A percentile compares a stretch with the other conserved stretches of the same genome.
These are phyloP conservation scores for Gallinago stenura DNA, from an alignment of 2,797 vertebrate genomes.

Conservation along the genomic window DNA sequence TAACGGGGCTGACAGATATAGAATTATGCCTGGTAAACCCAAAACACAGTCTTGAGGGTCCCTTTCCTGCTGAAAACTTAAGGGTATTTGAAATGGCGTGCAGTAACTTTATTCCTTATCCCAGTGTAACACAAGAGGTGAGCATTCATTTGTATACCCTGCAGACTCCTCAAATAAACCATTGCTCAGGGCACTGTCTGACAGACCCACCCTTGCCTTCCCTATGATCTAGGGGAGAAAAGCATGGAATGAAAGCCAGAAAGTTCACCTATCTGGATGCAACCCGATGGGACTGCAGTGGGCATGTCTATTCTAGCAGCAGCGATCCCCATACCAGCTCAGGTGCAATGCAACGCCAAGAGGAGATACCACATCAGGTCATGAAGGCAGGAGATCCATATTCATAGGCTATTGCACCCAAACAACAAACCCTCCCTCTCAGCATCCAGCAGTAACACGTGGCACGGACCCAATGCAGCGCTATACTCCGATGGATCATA, in stretches of 20 bases:
- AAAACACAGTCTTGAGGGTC: background rate
- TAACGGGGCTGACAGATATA: background rate
- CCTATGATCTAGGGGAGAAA: constrained; percentile 20
- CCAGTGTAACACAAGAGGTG: background rate
- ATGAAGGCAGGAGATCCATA: background rate
- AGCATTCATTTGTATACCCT: constrained; percentile 19
- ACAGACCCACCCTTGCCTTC: constrained; percentile 29
- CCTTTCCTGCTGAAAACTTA: background rate
- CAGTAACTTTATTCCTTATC: background rate
- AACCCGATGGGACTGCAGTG: background rate
- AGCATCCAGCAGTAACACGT: background rate
- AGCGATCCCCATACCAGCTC: background rate
- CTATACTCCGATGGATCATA: accelerated
- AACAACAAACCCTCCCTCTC: background rate
- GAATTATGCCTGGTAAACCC: background rate
- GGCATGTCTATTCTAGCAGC: constrained; percentile 37
- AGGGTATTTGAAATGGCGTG: background rate
- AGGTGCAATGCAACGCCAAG: accelerated
- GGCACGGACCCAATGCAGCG: background rate
- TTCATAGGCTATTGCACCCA: background rate
- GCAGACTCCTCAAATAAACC: constrained; percentile 8
- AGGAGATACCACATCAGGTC: background rate
- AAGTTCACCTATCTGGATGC: background rate
- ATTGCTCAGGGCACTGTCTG: constrained; percentile 36
- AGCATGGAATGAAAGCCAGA: constrained; percentile 1